Conservation (phyloP, 1,140 invertebrate species). For the Drosophila mojavensis region DNA sequence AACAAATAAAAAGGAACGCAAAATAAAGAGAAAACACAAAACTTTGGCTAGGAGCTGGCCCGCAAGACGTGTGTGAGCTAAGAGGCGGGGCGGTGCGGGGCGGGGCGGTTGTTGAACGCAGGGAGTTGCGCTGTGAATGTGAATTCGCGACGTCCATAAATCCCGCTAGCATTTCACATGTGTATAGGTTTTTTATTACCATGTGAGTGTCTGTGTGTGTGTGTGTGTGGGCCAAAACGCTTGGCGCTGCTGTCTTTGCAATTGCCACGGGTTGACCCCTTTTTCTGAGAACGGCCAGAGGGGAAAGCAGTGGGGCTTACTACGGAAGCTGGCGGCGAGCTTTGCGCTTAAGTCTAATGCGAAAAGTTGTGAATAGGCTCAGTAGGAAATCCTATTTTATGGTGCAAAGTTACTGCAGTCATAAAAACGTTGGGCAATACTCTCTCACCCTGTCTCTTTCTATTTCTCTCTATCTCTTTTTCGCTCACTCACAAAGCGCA, state of each 20-base stretch:
- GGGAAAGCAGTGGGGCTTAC: neutral
- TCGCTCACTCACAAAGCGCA: neutral
- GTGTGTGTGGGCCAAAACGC: constrained; percentile 50
- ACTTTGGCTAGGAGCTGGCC: constrained; percentile 34
- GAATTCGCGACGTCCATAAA: constrained; percentile 67
- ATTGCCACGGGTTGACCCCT: constrained; percentile 48
- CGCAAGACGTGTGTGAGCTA: constrained; percentile 8
- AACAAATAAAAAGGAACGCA: constrained; percentile 23
- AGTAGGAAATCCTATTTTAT: constrained; percentile 83
- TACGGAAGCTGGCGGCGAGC: constrained; percentile 60
- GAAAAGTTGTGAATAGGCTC: constrained; percentile 83
- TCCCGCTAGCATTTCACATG: constrained; percentile 74
- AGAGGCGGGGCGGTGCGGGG: too few species aligned
- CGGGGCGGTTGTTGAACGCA: too few species aligned
- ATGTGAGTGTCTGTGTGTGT: constrained; percentile 28
- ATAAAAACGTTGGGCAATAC: constrained; percentile 73
- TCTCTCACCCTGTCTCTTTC: neutral
- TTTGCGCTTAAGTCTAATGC: constrained; percentile 82
- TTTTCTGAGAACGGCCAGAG: constrained; percentile 4
- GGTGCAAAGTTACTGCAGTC: constrained; percentile 81
- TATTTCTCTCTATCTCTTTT: neutral
- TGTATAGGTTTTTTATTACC: constrained; percentile 80
- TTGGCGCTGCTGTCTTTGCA: constrained; percentile 56
- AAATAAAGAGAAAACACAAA: constrained; percentile 39
- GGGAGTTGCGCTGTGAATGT: constrained; percentile 27